Evolutionary conservation across 2,113 vertebrate genomes (phyloP).

Genomic region (Raja brachyura): DNA sequence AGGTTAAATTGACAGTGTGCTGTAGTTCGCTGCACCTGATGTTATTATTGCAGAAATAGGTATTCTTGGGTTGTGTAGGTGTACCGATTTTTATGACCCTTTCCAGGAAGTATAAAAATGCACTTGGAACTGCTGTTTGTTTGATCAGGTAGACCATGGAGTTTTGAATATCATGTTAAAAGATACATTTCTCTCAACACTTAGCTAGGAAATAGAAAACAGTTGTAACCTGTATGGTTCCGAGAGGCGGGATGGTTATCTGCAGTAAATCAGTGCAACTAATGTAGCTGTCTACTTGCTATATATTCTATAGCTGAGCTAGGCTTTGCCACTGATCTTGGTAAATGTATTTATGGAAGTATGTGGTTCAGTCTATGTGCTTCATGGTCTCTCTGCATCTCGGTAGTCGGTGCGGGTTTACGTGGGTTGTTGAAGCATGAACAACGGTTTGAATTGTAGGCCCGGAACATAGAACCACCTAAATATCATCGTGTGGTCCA

Average conservation of each 20-base stretch:
- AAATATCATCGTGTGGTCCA: neutral
- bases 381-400: neutral
- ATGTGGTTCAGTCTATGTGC: neutral
- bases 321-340: neutral
- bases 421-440: neutral
- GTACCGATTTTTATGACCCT: slow-evolving; percentile 41
- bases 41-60: slow-evolving; percentile 55
- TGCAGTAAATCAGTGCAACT: slow-evolving; percentile 28
- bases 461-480: neutral
- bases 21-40: slow-evolving; percentile 26
- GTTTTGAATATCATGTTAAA: neutral
- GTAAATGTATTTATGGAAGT: slow-evolving; percentile 27
- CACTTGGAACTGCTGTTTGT: slow-evolving; percentile 1
- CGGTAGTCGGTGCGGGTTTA: slow-evolving; percentile 8
- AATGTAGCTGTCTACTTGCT: neutral
- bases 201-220: neutral
- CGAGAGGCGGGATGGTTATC: neutral
- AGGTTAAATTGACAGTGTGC: neutral
- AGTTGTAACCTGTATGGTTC: neutral
- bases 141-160: slow-evolving; percentile 17
- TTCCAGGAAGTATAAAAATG: slow-evolving; percentile 16
- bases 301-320: neutral
- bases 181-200: neutral
- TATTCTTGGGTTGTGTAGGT: slow-evolving; percentile 48
- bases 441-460: neutral